Evolutionary conservation across 2,888 invertebrate genomes (phyloP).

Genomic region (Notocelia uddmanniana): DNA sequence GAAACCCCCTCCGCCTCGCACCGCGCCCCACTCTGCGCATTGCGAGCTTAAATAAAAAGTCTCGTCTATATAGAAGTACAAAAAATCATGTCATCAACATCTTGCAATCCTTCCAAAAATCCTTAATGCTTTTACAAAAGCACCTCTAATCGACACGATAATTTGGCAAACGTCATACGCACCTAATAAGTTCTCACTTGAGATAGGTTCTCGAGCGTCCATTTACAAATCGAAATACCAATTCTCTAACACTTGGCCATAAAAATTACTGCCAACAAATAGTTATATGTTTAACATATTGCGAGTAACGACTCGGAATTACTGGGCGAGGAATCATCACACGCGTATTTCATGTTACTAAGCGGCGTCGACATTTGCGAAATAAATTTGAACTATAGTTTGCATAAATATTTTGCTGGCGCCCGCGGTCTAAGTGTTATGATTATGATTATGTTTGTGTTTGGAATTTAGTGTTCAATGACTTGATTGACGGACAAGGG

Average conservation of each 20-base stretch:
- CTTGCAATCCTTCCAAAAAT: too few relatives aligned
- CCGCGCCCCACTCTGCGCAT: too few relatives aligned
- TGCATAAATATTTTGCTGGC: constrained; percentile 36
- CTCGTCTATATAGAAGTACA: too few relatives aligned
- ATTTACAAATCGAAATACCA: background rate
- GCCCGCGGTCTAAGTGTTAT: background rate
- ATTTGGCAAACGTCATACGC: background rate
- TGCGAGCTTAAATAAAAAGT: too few relatives aligned
- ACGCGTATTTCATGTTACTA: constrained; percentile 34
- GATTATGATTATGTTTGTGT: constrained; percentile 18
- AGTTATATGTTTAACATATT: constrained; percentile 36
- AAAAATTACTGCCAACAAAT: constrained; percentile 39
- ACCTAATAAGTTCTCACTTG: background rate
- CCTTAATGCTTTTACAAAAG: background rate
- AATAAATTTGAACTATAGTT: constrained; percentile 40
- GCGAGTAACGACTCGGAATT: constrained; percentile 27
- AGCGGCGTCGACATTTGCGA: constrained; percentile 24
- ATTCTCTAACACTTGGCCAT: constrained; percentile 21
- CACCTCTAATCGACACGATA: background rate
- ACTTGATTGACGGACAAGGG: constrained; percentile 1
- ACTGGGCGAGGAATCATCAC: constrained; percentile 23
- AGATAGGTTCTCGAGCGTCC: background rate
- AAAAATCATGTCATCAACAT: too few relatives aligned
- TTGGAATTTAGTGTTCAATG: constrained; percentile 15
- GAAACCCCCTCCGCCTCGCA: too few relatives aligned